A percentile compares a stretch with the other conserved stretches of the same genome.
phyloP scores from a whole-genome alignment of 2,113 vertebrate species.

The Chamaea fasciata region DNA sequence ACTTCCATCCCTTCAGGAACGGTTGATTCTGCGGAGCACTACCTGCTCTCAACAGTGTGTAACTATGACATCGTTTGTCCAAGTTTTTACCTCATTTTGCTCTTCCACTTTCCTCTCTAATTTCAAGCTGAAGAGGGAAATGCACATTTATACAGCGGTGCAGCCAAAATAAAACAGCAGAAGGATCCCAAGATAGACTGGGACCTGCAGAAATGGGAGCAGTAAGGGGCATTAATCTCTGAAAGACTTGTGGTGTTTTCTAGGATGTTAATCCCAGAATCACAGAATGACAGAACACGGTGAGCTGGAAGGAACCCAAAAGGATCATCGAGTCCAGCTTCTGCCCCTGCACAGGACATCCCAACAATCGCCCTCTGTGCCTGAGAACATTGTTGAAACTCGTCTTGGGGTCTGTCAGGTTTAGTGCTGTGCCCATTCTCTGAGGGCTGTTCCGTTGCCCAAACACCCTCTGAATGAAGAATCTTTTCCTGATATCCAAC shows the following conservation, averaged over 20 bases:
- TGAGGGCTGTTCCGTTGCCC: no score
- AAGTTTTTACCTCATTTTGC: neutral
- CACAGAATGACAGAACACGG: neutral
- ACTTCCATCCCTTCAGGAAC: neutral
- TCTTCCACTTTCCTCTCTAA: neutral
- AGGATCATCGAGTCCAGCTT: accelerated
- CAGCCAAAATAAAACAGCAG: neutral
- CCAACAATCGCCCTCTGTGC: no score
- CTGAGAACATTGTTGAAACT: neutral
- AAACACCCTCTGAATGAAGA: neutral
- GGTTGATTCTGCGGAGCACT: neutral
- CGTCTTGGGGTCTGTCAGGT: accelerated
- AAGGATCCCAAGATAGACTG: neutral
- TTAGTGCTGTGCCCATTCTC: neutral
- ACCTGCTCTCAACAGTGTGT: neutral
- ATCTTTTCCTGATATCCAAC: no score
- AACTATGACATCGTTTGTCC: accelerated
- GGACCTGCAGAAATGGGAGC: neutral
- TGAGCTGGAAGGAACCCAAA: neutral
- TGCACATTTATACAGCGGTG: neutral
- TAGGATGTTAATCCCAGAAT: neutral
- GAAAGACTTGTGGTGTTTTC: neutral
- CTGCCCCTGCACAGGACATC: neutral
- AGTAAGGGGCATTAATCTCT: neutral
- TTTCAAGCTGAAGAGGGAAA: neutral